These are phyloP conservation scores for Teleogryllus occipitalis DNA, from an alignment of 1,140 invertebrate genomes.

Conservation along the genomic window DNA sequence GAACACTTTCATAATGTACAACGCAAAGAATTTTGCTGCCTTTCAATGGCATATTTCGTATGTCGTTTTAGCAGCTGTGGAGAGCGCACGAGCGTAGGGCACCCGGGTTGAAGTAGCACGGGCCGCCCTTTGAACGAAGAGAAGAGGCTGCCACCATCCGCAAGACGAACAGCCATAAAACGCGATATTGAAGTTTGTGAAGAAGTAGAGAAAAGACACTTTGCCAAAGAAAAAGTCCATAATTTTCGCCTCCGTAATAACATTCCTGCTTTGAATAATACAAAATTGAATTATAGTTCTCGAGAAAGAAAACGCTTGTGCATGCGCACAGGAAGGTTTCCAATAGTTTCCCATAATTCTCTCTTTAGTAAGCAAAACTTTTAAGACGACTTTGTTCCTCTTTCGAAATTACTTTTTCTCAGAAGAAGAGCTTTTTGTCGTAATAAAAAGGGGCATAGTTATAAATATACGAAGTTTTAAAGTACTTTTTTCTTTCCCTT, in stretches of 20 bases:
- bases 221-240: background rate
- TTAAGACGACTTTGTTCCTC: constrained; percentile 1
- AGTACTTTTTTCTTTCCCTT: background rate
- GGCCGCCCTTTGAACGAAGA: too few relatives aligned
- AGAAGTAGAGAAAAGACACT: too few relatives aligned
- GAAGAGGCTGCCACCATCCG: too few relatives aligned
- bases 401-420: background rate
- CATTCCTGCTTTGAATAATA: background rate
- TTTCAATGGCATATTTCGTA: too few relatives aligned
- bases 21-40: too few relatives aligned
- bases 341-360: background rate
- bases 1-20: too few relatives aligned
- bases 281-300: background rate
- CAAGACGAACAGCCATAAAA: too few relatives aligned
- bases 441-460: background rate
- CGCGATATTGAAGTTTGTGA: too few relatives aligned
- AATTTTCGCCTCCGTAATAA: background rate
- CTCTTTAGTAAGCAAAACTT: constrained; percentile 1
- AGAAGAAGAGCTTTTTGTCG: background rate
- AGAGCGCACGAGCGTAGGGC: too few relatives aligned
- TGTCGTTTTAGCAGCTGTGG: too few relatives aligned
- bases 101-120: too few relatives aligned
- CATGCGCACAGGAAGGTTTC: background rate
- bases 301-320: background rate
- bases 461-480: background rate